Evolutionary conservation across 2,113 vertebrate species (phyloP).

Genomic region (Ictalurus furcatus): DNA sequence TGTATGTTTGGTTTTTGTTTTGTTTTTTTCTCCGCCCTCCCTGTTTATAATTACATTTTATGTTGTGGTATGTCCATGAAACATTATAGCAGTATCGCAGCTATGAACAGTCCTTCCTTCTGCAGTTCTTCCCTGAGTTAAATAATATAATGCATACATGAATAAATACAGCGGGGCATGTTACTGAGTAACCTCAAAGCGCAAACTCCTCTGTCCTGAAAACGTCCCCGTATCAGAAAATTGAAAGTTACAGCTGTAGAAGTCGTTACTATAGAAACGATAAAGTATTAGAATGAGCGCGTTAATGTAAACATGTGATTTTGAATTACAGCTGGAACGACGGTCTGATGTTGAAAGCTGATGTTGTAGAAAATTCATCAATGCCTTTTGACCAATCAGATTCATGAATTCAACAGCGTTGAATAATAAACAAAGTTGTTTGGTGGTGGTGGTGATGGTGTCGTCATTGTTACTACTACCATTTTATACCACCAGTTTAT

Average conservation of each 20-base stretch:
- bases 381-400: not conserved
- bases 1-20: no score
- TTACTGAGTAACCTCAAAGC: not conserved
- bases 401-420: not conserved
- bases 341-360: not conserved
- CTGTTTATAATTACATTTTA: not conserved
- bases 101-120: not conserved
- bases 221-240: not conserved
- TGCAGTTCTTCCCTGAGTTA: not conserved
- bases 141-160: not conserved
- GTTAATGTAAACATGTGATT: not conserved
- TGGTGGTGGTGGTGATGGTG: no score
- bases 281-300: not conserved
- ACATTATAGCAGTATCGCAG: not conserved
- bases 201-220: not conserved
- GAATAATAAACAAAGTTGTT: not conserved
- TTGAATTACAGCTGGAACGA: not conserved
- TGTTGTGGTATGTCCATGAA: not conserved
- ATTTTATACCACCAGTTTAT: not conserved
- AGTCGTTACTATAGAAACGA: not conserved
- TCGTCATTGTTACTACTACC: not conserved
- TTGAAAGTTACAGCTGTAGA: no score
- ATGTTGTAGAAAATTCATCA: not conserved
- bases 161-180: not conserved
- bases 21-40: not conserved